Evolutionary conservation across 1,140 invertebrate species (phyloP).

Genomic region (Drosophila mojavensis): DNA sequence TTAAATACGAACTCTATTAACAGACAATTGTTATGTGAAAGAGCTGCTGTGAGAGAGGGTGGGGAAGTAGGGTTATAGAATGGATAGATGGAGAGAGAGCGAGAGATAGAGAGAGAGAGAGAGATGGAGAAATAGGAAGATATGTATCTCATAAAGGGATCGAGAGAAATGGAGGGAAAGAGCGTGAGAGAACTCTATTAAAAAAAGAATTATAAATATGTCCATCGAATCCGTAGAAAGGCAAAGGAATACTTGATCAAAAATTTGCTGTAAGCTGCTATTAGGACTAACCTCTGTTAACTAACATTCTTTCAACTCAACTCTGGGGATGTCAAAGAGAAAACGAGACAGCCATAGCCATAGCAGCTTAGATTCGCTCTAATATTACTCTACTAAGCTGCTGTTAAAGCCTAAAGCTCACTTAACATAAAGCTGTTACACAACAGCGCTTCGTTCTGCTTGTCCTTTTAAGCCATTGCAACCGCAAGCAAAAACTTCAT

Average conservation of each 20-base stretch:
- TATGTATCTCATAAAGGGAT: too few relatives aligned
- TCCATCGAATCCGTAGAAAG: too few relatives aligned
- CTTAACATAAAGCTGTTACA: slow-evolving; percentile 3
- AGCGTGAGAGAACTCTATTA: background rate
- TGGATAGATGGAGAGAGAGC: background rate
- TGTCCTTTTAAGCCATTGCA: slow-evolving; percentile 11
- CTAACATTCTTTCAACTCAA: too few relatives aligned
- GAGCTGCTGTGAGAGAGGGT: background rate
- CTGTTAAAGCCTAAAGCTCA: background rate
- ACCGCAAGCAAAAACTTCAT: slow-evolving; percentile 66
- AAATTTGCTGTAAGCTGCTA: background rate
- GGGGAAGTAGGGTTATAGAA: background rate
- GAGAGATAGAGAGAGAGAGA: background rate
- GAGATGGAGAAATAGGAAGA: background rate
- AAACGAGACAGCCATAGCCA: too few relatives aligned
- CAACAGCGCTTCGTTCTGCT: background rate
- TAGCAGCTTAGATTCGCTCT: too few relatives aligned
- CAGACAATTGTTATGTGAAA: background rate
- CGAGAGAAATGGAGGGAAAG: background rate
- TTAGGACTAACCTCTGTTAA: background rate
- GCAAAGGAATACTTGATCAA: background rate
- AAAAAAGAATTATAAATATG: background rate
- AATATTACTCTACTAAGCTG: too few relatives aligned
- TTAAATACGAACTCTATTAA: background rate
- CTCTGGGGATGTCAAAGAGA: too few relatives aligned